phyloP scores from a whole-genome alignment of 1,140 invertebrate genomes.

The Drosophila arawakana region DNA sequence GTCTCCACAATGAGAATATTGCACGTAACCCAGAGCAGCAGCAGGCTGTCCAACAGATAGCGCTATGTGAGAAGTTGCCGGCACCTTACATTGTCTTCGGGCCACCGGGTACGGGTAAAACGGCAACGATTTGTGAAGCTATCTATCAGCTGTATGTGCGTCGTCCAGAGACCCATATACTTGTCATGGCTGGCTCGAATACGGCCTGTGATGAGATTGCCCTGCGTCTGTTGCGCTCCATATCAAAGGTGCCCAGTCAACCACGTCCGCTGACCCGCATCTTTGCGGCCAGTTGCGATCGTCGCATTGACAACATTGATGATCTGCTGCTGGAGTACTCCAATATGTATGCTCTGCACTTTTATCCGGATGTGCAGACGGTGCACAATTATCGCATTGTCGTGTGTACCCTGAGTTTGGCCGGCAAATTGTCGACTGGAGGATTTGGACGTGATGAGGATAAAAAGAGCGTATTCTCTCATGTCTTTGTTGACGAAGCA shows the following conservation, averaged over 20 bases:
- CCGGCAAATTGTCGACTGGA: slow-evolving; percentile 88
- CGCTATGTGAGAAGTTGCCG: slow-evolving; percentile 86
- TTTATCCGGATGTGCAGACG: slow-evolving; percentile 69
- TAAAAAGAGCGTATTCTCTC: slow-evolving; percentile 86
- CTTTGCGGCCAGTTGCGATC: slow-evolving; percentile 84
- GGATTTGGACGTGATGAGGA: slow-evolving; percentile 86
- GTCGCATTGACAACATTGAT: slow-evolving; percentile 79
- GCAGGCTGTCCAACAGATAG: slow-evolving; percentile 88
- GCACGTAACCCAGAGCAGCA: slow-evolving; percentile 87
- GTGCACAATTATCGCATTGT: slow-evolving; percentile 77
- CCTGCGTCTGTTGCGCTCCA: slow-evolving; percentile 85
- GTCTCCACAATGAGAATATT: slow-evolving; percentile 47
- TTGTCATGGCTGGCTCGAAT: slow-evolving; percentile 91
- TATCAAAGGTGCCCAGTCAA: slow-evolving; percentile 68
- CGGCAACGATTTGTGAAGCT: slow-evolving; percentile 91
- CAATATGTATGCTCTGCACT: slow-evolving; percentile 73
- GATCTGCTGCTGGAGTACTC: slow-evolving; percentile 73
- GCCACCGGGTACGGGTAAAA: slow-evolving; percentile 92
- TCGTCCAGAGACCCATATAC: slow-evolving; percentile 85
- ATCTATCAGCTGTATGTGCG: slow-evolving; percentile 85
- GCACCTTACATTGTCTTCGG: slow-evolving; percentile 92
- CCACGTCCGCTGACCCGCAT: slow-evolving; percentile 79
- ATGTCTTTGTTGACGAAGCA: slow-evolving; percentile 95
- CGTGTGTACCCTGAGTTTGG: slow-evolving; percentile 65
- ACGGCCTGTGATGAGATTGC: slow-evolving; percentile 91